phyloP scores from a whole-genome alignment of 2,113 vertebrate species.

The Sminthopsis crassicaudata region DNA sequence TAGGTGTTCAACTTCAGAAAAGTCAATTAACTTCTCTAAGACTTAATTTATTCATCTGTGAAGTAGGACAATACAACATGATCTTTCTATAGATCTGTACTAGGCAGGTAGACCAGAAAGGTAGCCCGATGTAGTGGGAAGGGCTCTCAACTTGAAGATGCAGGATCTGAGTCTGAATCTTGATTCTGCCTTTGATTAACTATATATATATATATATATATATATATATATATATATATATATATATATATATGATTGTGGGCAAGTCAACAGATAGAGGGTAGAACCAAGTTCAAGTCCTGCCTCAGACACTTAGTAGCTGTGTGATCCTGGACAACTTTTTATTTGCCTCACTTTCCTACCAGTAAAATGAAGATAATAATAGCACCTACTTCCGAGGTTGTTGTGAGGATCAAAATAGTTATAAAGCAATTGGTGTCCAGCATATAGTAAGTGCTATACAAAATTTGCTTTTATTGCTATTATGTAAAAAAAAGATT shows the following conservation, averaged over 20 bases:
- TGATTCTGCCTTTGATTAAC: not conserved
- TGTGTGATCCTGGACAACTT: not conserved
- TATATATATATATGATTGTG: not conserved
- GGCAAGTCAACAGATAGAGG: not conserved
- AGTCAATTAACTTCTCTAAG: not conserved
- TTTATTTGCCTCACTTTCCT: not conserved
- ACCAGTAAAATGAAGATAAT: not conserved
- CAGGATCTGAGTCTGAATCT: not conserved
- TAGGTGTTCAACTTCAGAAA: slow-evolving; percentile 1
- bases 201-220: not conserved
- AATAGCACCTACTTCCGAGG: not conserved
- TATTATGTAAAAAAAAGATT: not conserved
- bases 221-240: too few species aligned
- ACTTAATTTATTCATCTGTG: not conserved
- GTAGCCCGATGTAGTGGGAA: not conserved
- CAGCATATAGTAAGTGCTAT: not conserved
- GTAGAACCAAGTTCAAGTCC: not conserved
- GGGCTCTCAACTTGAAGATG: not conserved
- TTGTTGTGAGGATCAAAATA: not conserved
- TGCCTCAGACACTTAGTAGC: not conserved
- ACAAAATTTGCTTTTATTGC: not conserved
- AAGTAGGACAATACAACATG: not conserved
- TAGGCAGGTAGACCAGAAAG: not conserved
- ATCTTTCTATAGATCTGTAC: not conserved
- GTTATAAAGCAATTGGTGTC: not conserved